Evolutionary conservation across 2,113 vertebrate genomes (phyloP).

Genomic region (Callaeas wilsoni): DNA sequence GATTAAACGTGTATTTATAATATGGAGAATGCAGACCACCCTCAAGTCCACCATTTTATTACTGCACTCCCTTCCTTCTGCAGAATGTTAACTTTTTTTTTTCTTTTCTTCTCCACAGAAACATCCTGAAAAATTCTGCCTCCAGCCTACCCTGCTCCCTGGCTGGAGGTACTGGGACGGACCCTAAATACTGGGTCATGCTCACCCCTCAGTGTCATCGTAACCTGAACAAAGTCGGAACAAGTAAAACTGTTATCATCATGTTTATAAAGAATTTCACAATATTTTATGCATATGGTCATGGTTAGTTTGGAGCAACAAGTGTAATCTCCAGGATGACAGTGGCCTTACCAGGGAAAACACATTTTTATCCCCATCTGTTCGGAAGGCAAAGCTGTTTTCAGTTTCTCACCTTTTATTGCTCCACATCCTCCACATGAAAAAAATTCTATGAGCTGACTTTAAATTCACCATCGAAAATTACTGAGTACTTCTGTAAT

Average conservation of each 20-base stretch:
- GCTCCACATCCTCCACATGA: neutral
- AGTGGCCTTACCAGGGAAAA: neutral
- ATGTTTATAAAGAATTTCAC: neutral
- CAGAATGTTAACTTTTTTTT: neutral
- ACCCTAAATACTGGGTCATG: neutral
- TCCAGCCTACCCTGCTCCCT: neutral
- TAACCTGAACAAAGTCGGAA: neutral
- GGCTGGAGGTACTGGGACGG: neutral
- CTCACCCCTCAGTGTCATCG: rapidly evolving
- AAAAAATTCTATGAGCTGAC: neutral
- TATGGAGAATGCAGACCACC: neutral
- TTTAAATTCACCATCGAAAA: neutral
- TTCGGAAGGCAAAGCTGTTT: neutral
- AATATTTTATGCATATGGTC: neutral
- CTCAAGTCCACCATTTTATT: neutral
- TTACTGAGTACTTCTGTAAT: neutral
- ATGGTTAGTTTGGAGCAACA: neutral
- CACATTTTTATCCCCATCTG: neutral
- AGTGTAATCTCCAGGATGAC: neutral
- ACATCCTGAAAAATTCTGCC: neutral
- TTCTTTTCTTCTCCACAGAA: neutral
- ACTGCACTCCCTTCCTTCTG: neutral
- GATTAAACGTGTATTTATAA: neutral
- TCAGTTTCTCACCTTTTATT: neutral
- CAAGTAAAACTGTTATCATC: neutral